phyloP scores from a whole-genome alignment of 2,113 vertebrate genomes.

The Halichoeres trimaculatus region DNA sequence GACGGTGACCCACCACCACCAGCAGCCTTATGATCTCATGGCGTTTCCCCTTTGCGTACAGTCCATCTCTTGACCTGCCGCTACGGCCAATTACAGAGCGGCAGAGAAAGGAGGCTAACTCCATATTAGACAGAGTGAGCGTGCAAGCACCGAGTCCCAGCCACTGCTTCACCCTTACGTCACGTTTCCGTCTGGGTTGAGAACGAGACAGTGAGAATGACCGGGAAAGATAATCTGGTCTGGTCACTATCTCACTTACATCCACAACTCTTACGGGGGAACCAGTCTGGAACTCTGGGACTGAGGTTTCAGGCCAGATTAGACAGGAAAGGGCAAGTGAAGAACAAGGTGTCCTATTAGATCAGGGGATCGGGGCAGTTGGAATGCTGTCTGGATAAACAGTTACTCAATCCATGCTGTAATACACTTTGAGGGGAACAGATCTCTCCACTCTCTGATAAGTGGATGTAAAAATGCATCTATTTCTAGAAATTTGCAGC shows the following conservation, averaged over 20 bases:
- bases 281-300: slow-evolving; percentile 27
- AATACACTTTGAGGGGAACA: too few relatives aligned
- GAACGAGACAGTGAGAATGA: slow-evolving; percentile 10
- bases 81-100: slow-evolving; percentile 53
- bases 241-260: slow-evolving; percentile 21
- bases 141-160: not conserved
- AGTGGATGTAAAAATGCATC: too few relatives aligned
- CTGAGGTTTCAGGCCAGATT: slow-evolving; percentile 65
- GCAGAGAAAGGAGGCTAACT: slow-evolving; percentile 83
- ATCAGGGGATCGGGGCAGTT: not conserved
- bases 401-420: too few relatives aligned
- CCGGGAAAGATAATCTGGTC: slow-evolving; percentile 38
- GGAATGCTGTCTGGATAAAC: not conserved
- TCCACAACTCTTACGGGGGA: slow-evolving; percentile 17
- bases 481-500: too few relatives aligned
- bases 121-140: slow-evolving; percentile 77
- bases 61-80: slow-evolving; percentile 13
- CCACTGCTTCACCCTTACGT: slow-evolving; percentile 46
- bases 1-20: slow-evolving; percentile 33
- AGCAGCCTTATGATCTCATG: slow-evolving; percentile 41
- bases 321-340: slow-evolving; percentile 64
- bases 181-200: slow-evolving; percentile 63
- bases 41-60: slow-evolving; percentile 44
- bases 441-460: too few relatives aligned
- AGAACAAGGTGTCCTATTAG: slow-evolving; percentile 24